Percentiles rank a stretch among this genome's conserved stretches.
Conservation (phyloP, 37 sponge, comb jelly and placozoan genomes). For the Hexactinellida sp. region DNA sequence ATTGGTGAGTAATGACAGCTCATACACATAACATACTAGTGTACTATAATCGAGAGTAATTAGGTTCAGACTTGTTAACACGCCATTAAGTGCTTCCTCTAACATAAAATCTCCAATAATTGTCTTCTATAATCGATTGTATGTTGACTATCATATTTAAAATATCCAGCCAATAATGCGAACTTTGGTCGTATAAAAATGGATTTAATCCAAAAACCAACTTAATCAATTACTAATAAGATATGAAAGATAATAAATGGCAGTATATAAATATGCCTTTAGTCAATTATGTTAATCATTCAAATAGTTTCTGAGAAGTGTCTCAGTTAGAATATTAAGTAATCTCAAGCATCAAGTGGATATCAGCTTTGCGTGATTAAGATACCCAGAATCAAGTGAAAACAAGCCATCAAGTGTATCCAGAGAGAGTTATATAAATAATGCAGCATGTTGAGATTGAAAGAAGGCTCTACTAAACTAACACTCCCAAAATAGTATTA, state of each 20-base stretch:
- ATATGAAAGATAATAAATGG: not conserved
- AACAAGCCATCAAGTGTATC: constrained; percentile 14
- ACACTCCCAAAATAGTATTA: constrained; percentile 8
- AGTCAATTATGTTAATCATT: not conserved
- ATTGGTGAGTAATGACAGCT: too few relatives aligned
- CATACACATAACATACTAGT: too few relatives aligned
- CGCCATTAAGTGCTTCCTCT: not conserved
- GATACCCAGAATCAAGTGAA: not conserved
- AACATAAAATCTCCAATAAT: not conserved
- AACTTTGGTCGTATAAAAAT: not conserved
- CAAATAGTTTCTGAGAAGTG: constrained; percentile 9
- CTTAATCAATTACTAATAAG: not conserved
- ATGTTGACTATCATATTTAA: not conserved
- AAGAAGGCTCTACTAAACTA: not conserved
- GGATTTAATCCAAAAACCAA: not conserved
- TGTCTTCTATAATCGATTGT: not conserved
- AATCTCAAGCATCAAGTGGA: constrained; percentile 5
- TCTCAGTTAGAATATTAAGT: not conserved
- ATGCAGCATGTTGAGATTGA: not conserved
- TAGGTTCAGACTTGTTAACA: not conserved
- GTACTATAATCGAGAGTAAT: not conserved
- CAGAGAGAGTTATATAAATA: not conserved
- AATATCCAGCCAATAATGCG: not conserved
- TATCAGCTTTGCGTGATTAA: constrained; percentile 11
- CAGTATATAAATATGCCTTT: not conserved